Conservation (phyloP, 2,888 invertebrate genomes). For the Ormyrus rosae region DNA sequence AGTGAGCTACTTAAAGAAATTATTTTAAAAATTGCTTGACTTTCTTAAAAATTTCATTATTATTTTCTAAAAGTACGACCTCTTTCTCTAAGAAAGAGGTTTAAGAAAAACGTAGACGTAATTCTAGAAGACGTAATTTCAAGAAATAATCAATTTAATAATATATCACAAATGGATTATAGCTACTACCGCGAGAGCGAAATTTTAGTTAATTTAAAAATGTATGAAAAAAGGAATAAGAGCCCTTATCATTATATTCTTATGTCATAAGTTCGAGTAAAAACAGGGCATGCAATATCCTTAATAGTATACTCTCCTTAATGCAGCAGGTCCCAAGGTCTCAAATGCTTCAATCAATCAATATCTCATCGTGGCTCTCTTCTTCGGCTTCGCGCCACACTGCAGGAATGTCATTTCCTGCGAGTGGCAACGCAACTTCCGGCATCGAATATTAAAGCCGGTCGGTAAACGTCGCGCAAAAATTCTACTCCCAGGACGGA, state of each 20-base stretch:
- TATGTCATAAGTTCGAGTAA: not conserved
- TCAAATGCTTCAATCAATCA: slow-evolving; percentile 26
- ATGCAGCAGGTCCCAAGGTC: not conserved
- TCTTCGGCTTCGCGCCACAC: not conserved
- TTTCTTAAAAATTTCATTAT: too few relatives aligned
- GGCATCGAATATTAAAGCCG: slow-evolving; percentile 34
- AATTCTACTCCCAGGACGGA: slow-evolving; percentile 4
- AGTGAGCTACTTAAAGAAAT: too few relatives aligned
- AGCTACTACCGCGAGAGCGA: too few relatives aligned
- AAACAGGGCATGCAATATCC: slow-evolving; percentile 14
- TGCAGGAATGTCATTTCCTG: slow-evolving; percentile 20
- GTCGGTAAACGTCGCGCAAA: not conserved
- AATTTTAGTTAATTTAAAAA: too few relatives aligned
- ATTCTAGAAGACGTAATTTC: too few relatives aligned
- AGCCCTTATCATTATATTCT: not conserved
- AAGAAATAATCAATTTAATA: too few relatives aligned
- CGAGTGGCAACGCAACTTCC: not conserved
- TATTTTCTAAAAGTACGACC: too few relatives aligned
- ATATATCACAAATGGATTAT: too few relatives aligned
- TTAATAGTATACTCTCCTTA: slow-evolving; percentile 16
- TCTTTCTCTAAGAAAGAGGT: too few relatives aligned
- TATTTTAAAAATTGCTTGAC: too few relatives aligned
- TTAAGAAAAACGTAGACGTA: too few relatives aligned
- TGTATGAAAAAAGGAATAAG: not conserved
- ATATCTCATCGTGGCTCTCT: slow-evolving; percentile 1